phyloP scores from a whole-genome alignment of 1,140 invertebrate species.

The Argopecten irradians region DNA sequence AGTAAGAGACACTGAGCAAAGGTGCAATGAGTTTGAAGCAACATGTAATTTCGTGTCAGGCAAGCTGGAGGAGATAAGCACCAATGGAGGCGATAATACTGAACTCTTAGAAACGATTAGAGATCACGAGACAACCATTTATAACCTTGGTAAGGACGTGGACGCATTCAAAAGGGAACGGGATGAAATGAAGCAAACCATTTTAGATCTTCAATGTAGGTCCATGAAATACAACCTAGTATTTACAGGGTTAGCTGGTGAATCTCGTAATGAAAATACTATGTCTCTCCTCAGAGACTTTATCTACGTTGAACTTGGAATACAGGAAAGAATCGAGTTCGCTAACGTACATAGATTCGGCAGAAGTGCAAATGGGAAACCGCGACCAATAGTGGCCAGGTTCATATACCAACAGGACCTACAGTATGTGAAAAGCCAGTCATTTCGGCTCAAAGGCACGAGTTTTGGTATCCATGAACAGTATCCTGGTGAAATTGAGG shows the following conservation, averaged over 20 bases:
- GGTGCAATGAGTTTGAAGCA: too few species aligned
- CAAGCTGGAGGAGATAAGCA: too few species aligned
- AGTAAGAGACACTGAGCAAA: too few species aligned
- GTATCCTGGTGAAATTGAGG: constrained; percentile 29
- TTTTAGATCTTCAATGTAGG: not conserved
- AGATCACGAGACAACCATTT: too few species aligned
- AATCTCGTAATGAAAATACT: not conserved
- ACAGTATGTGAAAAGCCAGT: not conserved
- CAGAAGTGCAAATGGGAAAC: not conserved
- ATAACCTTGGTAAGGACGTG: too few species aligned
- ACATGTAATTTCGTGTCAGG: too few species aligned
- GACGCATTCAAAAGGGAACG: too few species aligned
- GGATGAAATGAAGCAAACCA: not conserved
- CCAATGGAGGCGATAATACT: too few species aligned
- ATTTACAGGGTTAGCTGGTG: not conserved
- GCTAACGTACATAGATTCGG: not conserved
- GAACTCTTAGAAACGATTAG: too few species aligned
- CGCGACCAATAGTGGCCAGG: not conserved
- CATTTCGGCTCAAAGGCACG: constrained; percentile 15
- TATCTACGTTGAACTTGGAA: not conserved
- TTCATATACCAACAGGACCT: not conserved
- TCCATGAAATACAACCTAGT: not conserved
- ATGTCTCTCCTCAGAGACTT: not conserved
- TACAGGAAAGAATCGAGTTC: not conserved
- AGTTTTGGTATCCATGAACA: constrained; percentile 28